phyloP scores from a whole-genome alignment of 2,113 vertebrate species.

The Loxodonta africana region DNA sequence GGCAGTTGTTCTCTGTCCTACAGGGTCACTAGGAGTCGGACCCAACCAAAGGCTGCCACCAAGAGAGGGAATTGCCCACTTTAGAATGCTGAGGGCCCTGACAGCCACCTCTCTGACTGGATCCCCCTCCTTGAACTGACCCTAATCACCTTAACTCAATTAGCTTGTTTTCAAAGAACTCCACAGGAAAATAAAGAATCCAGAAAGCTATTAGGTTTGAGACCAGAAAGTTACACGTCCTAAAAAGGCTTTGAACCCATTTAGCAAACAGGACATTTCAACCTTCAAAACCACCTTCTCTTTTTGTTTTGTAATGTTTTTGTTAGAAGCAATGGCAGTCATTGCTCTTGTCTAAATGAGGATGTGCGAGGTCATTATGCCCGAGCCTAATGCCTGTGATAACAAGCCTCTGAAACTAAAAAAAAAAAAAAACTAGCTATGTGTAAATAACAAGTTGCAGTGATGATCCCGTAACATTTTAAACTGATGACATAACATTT shows the following conservation, averaged over 20 bases:
- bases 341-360: background rate
- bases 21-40: too few species aligned
- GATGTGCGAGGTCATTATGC: background rate
- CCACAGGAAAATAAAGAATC: background rate
- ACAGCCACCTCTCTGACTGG: background rate
- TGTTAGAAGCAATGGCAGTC: background rate
- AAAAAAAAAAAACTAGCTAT: too few species aligned
- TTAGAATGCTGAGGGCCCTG: background rate
- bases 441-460: background rate
- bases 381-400: background rate
- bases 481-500: background rate
- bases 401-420: background rate
- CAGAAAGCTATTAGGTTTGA: background rate
- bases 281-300: background rate
- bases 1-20: too few species aligned
- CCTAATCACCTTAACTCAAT: background rate
- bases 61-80: background rate
- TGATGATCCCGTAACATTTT: background rate
- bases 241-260: background rate
- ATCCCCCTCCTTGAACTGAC: background rate
- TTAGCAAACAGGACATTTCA: background rate
- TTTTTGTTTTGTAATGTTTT: background rate
- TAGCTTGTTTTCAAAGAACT: background rate
- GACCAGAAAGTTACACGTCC: background rate
- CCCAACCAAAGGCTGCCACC: background rate